Conservation (phyloP, 2,888 invertebrate species). For the Trissoscelio sp. region DNA sequence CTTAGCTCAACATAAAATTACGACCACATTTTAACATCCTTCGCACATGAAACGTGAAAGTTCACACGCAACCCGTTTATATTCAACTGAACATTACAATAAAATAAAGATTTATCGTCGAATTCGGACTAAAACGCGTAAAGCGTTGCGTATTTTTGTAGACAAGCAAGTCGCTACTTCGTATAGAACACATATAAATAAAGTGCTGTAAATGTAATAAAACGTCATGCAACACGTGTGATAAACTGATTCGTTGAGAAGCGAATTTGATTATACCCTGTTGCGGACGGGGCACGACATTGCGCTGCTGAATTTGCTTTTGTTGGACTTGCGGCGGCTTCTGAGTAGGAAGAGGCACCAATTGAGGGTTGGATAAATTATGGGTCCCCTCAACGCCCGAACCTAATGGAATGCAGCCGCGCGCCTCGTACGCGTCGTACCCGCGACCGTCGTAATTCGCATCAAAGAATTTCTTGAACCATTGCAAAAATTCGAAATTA, state of each 20-base stretch:
- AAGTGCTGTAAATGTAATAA: conserved; percentile 59
- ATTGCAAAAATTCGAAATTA: conserved; percentile 99
- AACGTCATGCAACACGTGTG: conserved; percentile 71
- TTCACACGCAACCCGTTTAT: not conserved
- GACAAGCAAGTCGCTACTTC: conserved; percentile 46
- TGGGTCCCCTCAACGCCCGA: conserved; percentile 86
- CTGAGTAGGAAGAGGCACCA: conserved; percentile 84
- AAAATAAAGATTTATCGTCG: conserved; percentile 26
- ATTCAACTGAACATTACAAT: not conserved
- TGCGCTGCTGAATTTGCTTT: conserved; percentile 81
- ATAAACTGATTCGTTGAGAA: conserved; percentile 52
- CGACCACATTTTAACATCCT: not conserved
- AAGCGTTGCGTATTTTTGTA: conserved; percentile 27
- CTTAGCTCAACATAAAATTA: no score
- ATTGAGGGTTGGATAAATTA: conserved; percentile 81
- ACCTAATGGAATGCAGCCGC: conserved; percentile 93
- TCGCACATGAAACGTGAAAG: not conserved
- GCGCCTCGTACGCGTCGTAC: conserved; percentile 95
- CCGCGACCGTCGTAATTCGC: conserved; percentile 99
- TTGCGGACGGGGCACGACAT: conserved; percentile 78
- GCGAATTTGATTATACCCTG: conserved; percentile 78
- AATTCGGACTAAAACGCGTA: not conserved
- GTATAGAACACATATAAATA: conserved; percentile 23
- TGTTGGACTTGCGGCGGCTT: conserved; percentile 78
- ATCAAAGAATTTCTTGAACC: conserved; percentile 99